Conservation (phyloP, 2,113 vertebrate genomes). For the Lampris megalopsis region DNA sequence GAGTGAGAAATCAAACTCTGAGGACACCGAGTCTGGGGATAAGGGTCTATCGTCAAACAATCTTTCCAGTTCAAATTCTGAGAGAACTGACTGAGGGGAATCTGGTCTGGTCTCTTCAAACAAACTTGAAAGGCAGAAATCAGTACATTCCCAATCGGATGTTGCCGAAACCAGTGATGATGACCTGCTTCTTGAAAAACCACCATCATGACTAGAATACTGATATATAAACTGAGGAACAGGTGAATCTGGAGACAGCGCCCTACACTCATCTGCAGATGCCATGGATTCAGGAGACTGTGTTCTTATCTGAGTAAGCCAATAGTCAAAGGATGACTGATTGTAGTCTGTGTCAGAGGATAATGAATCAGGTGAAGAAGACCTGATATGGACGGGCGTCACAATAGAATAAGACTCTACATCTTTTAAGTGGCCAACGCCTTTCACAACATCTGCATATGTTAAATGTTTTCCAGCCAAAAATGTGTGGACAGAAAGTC, state of each 20-base stretch:
- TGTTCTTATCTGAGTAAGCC: background rate
- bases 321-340: background rate
- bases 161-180: background rate
- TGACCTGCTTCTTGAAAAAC: background rate
- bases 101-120: conserved; percentile 11
- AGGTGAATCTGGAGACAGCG: background rate
- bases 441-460: background rate
- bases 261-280: background rate
- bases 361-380: background rate
- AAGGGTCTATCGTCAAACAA: background rate
- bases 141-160: background rate
- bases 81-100: conserved; percentile 3
- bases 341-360: background rate
- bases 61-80: background rate
- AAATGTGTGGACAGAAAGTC: background rate
- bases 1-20: background rate
- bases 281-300: background rate
- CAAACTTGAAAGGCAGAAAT: background rate
- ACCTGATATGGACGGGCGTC: background rate
- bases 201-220: background rate
- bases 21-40: conserved; percentile 7
- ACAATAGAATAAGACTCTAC: background rate
- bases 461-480: background rate
- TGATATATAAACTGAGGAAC: background rate
- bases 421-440: no score